Percentiles rank a stretch among this genome's conserved stretches.
Conservation (phyloP, 2,888 invertebrate genomes). For the Orchesellides sinensis region DNA sequence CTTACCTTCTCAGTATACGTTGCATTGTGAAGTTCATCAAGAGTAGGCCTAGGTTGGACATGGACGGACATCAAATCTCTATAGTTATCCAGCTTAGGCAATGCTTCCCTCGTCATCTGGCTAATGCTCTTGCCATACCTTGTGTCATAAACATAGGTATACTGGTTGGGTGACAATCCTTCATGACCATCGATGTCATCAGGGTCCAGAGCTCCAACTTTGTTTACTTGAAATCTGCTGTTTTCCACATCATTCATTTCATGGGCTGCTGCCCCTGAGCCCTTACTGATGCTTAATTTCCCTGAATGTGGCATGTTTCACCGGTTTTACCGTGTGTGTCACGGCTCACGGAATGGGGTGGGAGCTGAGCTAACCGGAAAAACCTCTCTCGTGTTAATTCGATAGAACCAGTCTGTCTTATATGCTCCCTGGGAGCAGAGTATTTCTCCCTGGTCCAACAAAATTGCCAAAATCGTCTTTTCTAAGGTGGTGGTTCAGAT, state of each 20-base stretch:
- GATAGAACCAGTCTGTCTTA: conserved; percentile 1
- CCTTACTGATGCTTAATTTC: conserved; percentile 71
- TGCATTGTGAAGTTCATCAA: conserved; percentile 78
- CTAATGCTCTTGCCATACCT: conserved; percentile 78
- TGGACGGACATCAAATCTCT: conserved; percentile 76
- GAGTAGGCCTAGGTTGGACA: conserved; percentile 76
- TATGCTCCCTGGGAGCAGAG: background rate
- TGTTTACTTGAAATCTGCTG: conserved; percentile 75
- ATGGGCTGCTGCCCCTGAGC: conserved; percentile 57
- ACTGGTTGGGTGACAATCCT: conserved; percentile 67
- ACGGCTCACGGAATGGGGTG: conserved; percentile 1
- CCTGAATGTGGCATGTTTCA: conserved; percentile 70
- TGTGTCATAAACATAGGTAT: conserved; percentile 75
- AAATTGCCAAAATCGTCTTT: conserved; percentile 28
- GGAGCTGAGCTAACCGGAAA: background rate
- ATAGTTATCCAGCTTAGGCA: conserved; percentile 78
- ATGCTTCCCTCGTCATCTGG: conserved; percentile 81
- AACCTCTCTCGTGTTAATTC: background rate
- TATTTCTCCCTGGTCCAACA: background rate
- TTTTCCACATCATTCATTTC: conserved; percentile 72
- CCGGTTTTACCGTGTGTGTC: conserved; percentile 1
- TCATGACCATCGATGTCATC: conserved; percentile 63
- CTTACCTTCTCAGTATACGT: conserved; percentile 75
- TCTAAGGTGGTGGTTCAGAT: conserved; percentile 7
- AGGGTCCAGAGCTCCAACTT: conserved; percentile 68